Base-by-base conservation (phyloP, 2,113 vertebrate genomes). In the Siniperca chuatsi region DNA sequence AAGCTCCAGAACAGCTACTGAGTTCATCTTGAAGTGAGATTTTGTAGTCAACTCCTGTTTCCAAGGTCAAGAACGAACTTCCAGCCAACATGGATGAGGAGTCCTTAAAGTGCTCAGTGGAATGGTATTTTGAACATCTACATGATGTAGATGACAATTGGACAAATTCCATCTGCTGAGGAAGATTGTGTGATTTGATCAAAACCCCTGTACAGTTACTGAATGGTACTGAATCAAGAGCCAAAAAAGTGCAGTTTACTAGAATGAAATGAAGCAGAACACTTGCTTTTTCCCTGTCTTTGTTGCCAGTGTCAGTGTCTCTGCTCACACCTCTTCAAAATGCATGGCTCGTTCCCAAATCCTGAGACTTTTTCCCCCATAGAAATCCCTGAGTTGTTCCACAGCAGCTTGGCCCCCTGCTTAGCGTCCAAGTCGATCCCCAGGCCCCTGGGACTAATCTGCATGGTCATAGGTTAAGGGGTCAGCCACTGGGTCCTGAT, bases 401-500 rank as follows among this genome's bases (percentile, higher is more conserved):
- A 48, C 29, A 57, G 73, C 65, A 54, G 29, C 21, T 61, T 4
- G 33, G 21, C 40, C 50, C 60, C 57, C 66, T 90, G 78, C 82
- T 83, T 60, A 74, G 42, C 20, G 35, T 76, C 83, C 62, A 33
- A 35, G 75, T 73, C 48, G 42, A 82, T 77, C 67, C 37, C 12
- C 48, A 15, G 67, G 76, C 93, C 91, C 75, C 86, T 58, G 82
- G 90, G 92, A 93, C 85, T 94, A 94, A 95, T 94, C 89, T 87
- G 87, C 70, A 20, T 78, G 77, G 89, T 80, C 85, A 81, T 11
- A 82, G 91, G 93, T 92, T 77, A 88, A 80, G 67, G 75, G 93
- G 84, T 94, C 89, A 89, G 78, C 79, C 87, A n/a, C 78, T 46
- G 87, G 85, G 90, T 93, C 90, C 75, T 72, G 84, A 88, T 87